Evolutionary conservation across 92 coral and sea anemone species (phyloP).

Genomic region (Muricea muricata): DNA sequence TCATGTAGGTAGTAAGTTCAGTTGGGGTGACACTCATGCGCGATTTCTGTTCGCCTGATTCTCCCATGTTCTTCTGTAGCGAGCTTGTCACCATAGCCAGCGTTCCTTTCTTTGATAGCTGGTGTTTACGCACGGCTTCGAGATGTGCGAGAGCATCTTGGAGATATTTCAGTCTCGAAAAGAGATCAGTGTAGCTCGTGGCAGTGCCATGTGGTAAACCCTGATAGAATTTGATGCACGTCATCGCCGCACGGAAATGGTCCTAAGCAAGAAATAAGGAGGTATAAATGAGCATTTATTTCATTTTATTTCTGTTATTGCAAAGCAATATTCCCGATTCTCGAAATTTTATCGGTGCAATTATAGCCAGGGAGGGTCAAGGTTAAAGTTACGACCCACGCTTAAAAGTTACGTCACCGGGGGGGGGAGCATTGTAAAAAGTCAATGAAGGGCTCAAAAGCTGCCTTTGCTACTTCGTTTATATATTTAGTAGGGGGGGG

Average conservation of each 20-base stretch:
- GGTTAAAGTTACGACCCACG: too few relatives aligned
- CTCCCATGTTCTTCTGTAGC: slow-evolving; percentile 69
- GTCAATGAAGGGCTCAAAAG: too few relatives aligned
- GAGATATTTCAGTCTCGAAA: slow-evolving; percentile 81
- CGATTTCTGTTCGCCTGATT: slow-evolving; percentile 65
- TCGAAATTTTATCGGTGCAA: too few relatives aligned
- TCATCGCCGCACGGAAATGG: slow-evolving; percentile 96
- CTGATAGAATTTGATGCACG: slow-evolving; percentile 94
- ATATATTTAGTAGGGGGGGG: too few relatives aligned
- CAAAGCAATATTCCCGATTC: too few relatives aligned
- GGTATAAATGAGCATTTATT: too few relatives aligned
- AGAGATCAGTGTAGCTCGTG: slow-evolving; percentile 79
- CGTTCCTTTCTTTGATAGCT: slow-evolving; percentile 85
- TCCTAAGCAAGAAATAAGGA: slow-evolving; percentile 64
- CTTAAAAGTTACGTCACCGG: too few relatives aligned
- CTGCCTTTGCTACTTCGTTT: too few relatives aligned
- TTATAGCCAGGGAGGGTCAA: too few relatives aligned
- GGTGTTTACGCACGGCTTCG: slow-evolving; percentile 87
- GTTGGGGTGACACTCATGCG: slow-evolving; percentile 81
- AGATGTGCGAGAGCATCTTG: slow-evolving; percentile 83
- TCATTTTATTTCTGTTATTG: too few relatives aligned
- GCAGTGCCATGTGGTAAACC: slow-evolving; percentile 80
- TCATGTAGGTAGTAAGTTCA: slow-evolving; percentile 82
- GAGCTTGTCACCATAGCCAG: slow-evolving; percentile 75
- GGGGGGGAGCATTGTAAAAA: too few relatives aligned